A percentile compares a stretch with the other conserved stretches of the same genome.
These are phyloP conservation scores for Montipora foliosa DNA, from an alignment of 64 coral and sea anemone genomes.

Conservation along the genomic window DNA sequence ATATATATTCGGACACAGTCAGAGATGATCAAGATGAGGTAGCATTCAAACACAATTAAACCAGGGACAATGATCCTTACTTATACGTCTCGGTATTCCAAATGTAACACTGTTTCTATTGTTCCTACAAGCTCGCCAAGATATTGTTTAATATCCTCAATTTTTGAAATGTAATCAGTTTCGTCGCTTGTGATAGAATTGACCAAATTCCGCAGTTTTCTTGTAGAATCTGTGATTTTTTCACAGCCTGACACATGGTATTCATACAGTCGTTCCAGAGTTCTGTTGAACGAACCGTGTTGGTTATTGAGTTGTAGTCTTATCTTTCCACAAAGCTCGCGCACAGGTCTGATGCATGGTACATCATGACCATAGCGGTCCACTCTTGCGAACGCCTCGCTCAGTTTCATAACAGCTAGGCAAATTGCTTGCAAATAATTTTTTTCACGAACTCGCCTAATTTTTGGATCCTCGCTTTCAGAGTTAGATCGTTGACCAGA, in stretches of 20 bases:
- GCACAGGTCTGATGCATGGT: slow-evolving; percentile 81
- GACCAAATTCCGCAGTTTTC: slow-evolving; percentile 62
- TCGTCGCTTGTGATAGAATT: slow-evolving; percentile 77
- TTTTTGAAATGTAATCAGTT: slow-evolving; percentile 75
- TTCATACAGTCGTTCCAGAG: slow-evolving; percentile 57
- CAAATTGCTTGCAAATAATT: slow-evolving; percentile 60
- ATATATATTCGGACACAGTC: too few relatives aligned
- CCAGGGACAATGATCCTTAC: background rate
- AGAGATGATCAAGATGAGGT: too few relatives aligned
- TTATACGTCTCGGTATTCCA: slow-evolving; percentile 68
- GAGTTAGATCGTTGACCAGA: slow-evolving; percentile 36
- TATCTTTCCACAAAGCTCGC: slow-evolving; percentile 88
- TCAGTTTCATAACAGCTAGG: slow-evolving; percentile 75
- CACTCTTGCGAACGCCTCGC: slow-evolving; percentile 70
- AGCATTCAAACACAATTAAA: background rate
- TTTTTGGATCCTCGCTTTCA: slow-evolving; percentile 61
- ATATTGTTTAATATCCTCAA: slow-evolving; percentile 86
- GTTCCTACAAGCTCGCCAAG: slow-evolving; percentile 84
- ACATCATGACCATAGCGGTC: slow-evolving; percentile 94
- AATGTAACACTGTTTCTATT: slow-evolving; percentile 74
- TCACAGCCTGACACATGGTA: slow-evolving; percentile 59
- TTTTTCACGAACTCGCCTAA: slow-evolving; percentile 21
- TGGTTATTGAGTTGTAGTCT: slow-evolving; percentile 81
- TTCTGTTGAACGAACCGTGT: slow-evolving; percentile 81
- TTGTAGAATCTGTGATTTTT: slow-evolving; percentile 63